Evolutionary conservation across 92 coral and sea anemone genomes (phyloP), one percentile per base, ranked within the genome.

Genomic region (Umimayanthus kanabou): DNA sequence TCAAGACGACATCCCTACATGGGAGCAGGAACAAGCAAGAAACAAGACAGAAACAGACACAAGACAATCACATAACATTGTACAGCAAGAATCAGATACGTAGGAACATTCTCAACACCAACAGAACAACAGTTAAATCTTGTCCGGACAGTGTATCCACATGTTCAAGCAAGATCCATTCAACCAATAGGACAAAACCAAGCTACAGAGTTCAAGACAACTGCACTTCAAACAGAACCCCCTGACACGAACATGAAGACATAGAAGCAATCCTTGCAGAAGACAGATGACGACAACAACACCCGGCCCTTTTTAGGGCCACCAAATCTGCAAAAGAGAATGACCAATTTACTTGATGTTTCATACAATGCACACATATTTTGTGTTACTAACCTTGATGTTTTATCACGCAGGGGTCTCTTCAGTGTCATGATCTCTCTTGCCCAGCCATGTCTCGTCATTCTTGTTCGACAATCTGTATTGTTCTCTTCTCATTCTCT

Each of bases 251-350:
- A 61, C 1, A 33, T 11, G 28, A 80, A 9, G 25, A 75, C 79
- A 39, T 20, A 39, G 25, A 57, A 11, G 18, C 8, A 16, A 45
- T 45, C 76, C 76, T 69, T 67, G 86, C 86, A 25, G 65, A 1
- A 30, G 45, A 80, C 84, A 80, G 37, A 78, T 22, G 22, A 89
- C 84, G 72, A 87, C 80, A 50, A 80, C 82, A 69, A 87, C 94
- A 87, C 95, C 90, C 85, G 98, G 98, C 90, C 91, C 98, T 95
- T 22, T 93, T 93, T 6, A 95, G 98, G 96, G 96, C 96, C 98
- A 89, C 92, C 98, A 95, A 92, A 95, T 95, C 91, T 93, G 90
- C 89, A 80, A 95, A 95, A 91, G 98, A 82, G 91, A 87, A 93
- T 95, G 92, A 85, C 91, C 96, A 90, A 65, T 42, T 18, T 70